Base-by-base conservation (phyloP, 2,797 vertebrate species). In the Carapus acus region DNA sequence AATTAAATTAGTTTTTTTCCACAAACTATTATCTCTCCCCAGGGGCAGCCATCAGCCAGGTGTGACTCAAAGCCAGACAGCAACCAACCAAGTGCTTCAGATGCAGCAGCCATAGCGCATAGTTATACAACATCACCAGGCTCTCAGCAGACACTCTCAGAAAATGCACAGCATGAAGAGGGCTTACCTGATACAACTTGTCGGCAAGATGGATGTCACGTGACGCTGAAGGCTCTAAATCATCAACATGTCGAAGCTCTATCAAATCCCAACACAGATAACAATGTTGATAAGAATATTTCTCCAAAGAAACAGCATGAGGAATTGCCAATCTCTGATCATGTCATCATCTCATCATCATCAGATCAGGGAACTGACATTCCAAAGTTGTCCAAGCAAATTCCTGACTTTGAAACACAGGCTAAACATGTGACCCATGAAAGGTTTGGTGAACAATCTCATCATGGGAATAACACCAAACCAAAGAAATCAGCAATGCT, bases 101-200 rank as follows among this genome's bases (percentile, higher is more conserved):
- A n/a, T n/a, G 11, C 34, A 15, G 17, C 38, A 11, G 7, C 1
- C 7, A 27, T 29, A 0, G 15, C 2, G 23, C 18, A 49, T 3
- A 31, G 0, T 17, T 15, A 40, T 18, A 24, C n/a, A n/a, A n/a
- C n/a, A n/a, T n/a, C n/a, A n/a, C n/a, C n/a, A n/a, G n/a, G n/a
- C n/a, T n/a, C n/a, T n/a, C n/a, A n/a, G n/a, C n/a, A n/a, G n/a
- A n/a, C n/a, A n/a, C n/a, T n/a, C n/a, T n/a, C n/a, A n/a, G n/a
- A n/a, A n/a, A n/a, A n/a, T n/a, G n/a, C n/a, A n/a, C n/a, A 21
- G 8, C 39, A 47, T 41, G 20, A 63, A 39, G 43, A 61, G 1
- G 34, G 20, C 8, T 14, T 12, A 23, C 31, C 17, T 50, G 24
- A 7, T 19, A 14, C 22, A 44, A 7, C n/a, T 6, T 29, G 6